Evolutionary conservation across 2,888 invertebrate species (phyloP).

Genomic region (Eupithecia subfuscata): DNA sequence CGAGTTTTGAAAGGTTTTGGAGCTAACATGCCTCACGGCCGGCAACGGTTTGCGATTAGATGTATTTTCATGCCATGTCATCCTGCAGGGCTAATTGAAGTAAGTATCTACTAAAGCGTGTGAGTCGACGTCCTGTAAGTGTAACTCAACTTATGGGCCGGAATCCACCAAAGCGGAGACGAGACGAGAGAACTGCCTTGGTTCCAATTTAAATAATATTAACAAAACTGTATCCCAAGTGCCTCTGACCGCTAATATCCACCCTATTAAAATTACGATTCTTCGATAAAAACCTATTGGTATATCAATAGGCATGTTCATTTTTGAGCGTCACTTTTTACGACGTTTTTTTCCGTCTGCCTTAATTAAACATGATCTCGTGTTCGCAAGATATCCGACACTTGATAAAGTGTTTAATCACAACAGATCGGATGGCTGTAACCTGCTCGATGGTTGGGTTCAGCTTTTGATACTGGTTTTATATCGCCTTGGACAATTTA

Average conservation of each 20-base stretch:
- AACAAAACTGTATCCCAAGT: neutral
- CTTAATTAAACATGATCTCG: slow-evolving; percentile 11
- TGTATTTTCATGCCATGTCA: no score
- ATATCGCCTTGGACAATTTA: neutral
- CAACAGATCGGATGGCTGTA: neutral
- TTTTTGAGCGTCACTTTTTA: neutral
- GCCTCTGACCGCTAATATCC: neutral
- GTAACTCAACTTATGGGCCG: no score
- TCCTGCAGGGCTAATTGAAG: no score
- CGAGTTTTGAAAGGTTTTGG: no score
- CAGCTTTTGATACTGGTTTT: neutral
- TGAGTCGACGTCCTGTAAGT: no score
- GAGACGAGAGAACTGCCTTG: neutral
- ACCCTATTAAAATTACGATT: neutral
- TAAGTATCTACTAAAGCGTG: no score
- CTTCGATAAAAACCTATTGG: neutral
- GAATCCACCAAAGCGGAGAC: no score
- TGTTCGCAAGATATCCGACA: slow-evolving; percentile 13
- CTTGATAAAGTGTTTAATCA: slow-evolving; percentile 13
- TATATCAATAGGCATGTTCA: neutral
- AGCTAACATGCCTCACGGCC: neutral
- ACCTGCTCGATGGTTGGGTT: neutral
- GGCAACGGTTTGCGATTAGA: neutral
- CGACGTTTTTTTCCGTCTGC: slow-evolving; percentile 14
- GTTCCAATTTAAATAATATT: neutral